A percentile compares a stretch with the other conserved stretches of the same genome.
These are phyloP conservation scores for Scalopus aquaticus DNA, from an alignment of 2,113 vertebrate species.

Conservation along the genomic window DNA sequence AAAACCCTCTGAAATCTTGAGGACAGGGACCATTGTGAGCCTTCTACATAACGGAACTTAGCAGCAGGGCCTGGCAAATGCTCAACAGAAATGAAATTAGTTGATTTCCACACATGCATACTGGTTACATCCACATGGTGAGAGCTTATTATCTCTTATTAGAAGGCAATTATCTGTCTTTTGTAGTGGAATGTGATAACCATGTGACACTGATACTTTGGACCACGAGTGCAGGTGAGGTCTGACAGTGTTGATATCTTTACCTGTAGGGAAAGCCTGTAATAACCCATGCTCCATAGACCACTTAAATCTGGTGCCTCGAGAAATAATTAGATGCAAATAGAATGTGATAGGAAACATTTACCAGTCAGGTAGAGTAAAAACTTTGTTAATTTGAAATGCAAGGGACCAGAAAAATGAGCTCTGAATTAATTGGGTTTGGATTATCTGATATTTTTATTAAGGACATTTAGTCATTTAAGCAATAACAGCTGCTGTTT, in stretches of 20 bases:
- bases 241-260: conserved; percentile 5
- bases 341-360: conserved; percentile 72
- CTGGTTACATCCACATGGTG: background rate
- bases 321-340: conserved; percentile 79
- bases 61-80: background rate
- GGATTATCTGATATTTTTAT: conserved; percentile 79
- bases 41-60: background rate
- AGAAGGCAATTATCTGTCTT: conserved; percentile 44
- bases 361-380: conserved; percentile 71
- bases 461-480: conserved; percentile 73
- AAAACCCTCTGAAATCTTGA: background rate
- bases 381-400: conserved; percentile 79
- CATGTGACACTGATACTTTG: background rate
- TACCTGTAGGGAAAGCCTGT: conserved; percentile 49
- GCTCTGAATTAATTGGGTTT: conserved; percentile 78
- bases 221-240: background rate
- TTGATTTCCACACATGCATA: background rate
- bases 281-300: conserved; percentile 61
- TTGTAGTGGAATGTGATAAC: background rate
- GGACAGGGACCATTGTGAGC: background rate
- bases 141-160: conserved; percentile 31
- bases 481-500: conserved; percentile 54
- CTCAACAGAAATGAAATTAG: background rate
- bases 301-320: conserved; percentile 43
- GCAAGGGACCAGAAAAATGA: conserved; percentile 76